Conservation (phyloP, 2,113 vertebrate species). For the Fulica atra region DNA sequence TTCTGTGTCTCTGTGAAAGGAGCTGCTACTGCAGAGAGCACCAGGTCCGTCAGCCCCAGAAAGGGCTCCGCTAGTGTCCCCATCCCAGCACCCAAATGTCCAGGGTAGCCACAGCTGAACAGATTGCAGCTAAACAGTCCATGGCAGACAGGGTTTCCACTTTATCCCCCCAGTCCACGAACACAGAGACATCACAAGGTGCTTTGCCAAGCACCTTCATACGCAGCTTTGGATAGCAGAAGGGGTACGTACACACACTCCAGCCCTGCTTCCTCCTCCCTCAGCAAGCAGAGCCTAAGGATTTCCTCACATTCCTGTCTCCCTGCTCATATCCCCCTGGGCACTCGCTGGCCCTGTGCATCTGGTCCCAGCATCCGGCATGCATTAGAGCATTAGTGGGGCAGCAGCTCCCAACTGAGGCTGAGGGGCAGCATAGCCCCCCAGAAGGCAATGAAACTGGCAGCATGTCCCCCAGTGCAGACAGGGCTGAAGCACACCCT, state of each 20-base stretch:
- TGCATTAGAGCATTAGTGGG: not conserved
- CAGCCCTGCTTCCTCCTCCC: not conserved
- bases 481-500: not conserved
- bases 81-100: not conserved
- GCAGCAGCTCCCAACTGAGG: not conserved
- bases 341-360: not conserved
- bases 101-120: not conserved
- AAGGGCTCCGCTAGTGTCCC: not conserved
- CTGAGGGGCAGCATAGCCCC: not conserved
- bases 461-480: not conserved
- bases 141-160: not conserved
- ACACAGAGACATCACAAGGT: not conserved
- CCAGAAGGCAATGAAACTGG: not conserved
- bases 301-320: constrained; percentile 36
- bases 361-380: not conserved
- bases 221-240: not conserved
- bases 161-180: not conserved
- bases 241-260: not conserved
- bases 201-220: not conserved
- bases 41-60: not conserved
- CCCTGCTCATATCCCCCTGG: not conserved
- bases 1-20: not conserved
- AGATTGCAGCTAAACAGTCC: not conserved
- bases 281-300: not conserved
- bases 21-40: not conserved